Percentiles rank a stretch among this genome's conserved stretches.
Conservation (phyloP, 2,888 invertebrate genomes). For the Acrobasis repandana region DNA sequence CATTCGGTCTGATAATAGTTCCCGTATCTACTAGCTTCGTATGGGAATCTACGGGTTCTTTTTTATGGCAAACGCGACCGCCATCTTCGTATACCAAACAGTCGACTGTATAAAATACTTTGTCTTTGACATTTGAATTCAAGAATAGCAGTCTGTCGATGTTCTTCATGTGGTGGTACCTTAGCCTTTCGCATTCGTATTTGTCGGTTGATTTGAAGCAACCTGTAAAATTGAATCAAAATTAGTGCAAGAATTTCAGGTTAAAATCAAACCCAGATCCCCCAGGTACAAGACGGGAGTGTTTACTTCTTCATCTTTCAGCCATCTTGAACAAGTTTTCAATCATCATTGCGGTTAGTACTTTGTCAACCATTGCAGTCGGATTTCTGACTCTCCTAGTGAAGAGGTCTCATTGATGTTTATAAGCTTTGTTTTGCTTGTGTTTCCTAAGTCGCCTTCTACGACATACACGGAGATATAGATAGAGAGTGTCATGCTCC, state of each 20-base stretch:
- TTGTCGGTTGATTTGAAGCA: conserved; percentile 28
- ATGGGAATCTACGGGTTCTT: conserved; percentile 51
- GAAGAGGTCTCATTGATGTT: too few relatives aligned
- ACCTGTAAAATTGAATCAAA: not conserved
- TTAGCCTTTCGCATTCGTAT: conserved; percentile 56
- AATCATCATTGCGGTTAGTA: too few relatives aligned
- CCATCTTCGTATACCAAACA: conserved; percentile 65
- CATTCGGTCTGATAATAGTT: conserved; percentile 56
- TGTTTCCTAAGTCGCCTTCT: too few relatives aligned
- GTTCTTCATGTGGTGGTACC: conserved; percentile 62
- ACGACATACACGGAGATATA: too few relatives aligned
- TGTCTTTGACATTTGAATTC: conserved; percentile 50
- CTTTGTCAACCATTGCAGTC: too few relatives aligned
- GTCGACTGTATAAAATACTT: conserved; percentile 64
- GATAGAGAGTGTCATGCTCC: too few relatives aligned
- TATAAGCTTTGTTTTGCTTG: too few relatives aligned
- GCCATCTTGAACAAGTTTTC: too few relatives aligned
- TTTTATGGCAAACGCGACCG: conserved; percentile 65
- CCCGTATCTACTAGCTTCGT: conserved; percentile 59
- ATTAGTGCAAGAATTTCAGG: not conserved
- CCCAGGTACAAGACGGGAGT: too few relatives aligned
- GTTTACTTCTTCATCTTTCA: too few relatives aligned
- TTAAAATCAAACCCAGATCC: too few relatives aligned
- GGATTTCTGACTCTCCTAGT: too few relatives aligned
- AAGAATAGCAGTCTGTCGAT: conserved; percentile 66